phyloP scores from a whole-genome alignment of 2,797 vertebrate species.

The Labeo calbasu region DNA sequence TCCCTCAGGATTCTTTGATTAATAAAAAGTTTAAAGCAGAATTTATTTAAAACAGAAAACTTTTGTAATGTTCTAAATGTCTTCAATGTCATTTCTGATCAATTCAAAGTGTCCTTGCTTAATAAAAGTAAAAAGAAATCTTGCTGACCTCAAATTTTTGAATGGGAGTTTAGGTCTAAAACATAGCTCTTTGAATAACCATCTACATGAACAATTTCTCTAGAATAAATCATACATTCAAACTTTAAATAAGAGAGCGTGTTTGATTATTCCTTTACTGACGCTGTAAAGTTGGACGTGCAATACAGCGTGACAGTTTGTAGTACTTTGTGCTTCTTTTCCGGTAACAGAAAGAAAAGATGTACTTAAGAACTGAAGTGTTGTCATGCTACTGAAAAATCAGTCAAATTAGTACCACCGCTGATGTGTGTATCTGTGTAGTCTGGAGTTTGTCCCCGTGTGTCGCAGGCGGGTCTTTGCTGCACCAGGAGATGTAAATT shows the following conservation, averaged over 20 bases:
- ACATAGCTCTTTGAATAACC: not conserved
- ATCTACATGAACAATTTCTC: not conserved
- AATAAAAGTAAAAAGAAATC: not conserved
- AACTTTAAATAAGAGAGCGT: not conserved
- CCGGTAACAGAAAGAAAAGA: not conserved
- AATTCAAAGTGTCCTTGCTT: not conserved
- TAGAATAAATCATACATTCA: not conserved
- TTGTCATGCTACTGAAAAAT: not conserved
- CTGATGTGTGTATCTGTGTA: not conserved
- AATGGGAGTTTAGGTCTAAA: not conserved
- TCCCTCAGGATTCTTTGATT: not conserved
- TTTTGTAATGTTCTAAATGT: not conserved
- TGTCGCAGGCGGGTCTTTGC: slow-evolving; percentile 10
- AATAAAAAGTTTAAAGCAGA: not conserved
- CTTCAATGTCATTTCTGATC: not conserved
- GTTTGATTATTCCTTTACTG: not conserved
- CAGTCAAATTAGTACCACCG: not conserved
- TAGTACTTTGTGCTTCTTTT: not conserved
- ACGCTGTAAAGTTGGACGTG: not conserved
- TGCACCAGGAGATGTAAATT: slow-evolving; percentile 16
- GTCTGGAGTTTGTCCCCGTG: slow-evolving; percentile 20
- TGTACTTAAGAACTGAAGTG: not conserved
- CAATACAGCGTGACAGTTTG: not conserved
- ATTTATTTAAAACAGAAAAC: not conserved
- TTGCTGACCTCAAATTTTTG: not conserved